A percentile compares a stretch with the other conserved stretches of the same genome.
Evolutionary conservation across 2,797 vertebrate species (phyloP).

Genomic region (Mico argentatus): DNA sequence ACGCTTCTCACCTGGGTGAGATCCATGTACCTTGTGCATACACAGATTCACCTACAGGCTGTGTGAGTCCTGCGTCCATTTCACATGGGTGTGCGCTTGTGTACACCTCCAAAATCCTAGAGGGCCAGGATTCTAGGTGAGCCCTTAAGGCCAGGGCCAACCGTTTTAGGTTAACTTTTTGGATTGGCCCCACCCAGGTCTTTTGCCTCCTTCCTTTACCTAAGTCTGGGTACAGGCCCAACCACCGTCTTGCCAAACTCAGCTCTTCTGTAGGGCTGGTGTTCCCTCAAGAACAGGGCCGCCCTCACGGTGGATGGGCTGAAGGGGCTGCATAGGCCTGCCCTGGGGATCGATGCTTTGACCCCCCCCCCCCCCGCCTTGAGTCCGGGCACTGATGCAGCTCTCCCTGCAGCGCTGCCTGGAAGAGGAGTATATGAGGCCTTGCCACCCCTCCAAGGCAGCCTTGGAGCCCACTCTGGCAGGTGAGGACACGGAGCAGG

Average conservation of each 20-base stretch:
- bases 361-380: background rate
- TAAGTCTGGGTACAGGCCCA: background rate
- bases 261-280: background rate
- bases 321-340: background rate
- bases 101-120: background rate
- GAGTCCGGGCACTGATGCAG: background rate
- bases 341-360: background rate
- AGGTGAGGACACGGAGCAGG: constrained; percentile 68
- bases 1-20: background rate
- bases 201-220: background rate
- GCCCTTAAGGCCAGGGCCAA: background rate
- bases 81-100: background rate
- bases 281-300: background rate
- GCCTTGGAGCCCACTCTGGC: constrained; percentile 77
- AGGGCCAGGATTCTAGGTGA: background rate
- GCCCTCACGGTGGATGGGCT: background rate
- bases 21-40: rapidly evolving
- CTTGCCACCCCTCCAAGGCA: background rate
- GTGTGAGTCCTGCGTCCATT: background rate
- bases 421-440: constrained; percentile 55
- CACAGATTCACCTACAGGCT: background rate
- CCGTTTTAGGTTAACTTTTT: constrained; percentile 3
- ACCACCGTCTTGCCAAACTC: background rate
- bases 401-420: constrained; percentile 69
- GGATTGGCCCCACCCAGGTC: background rate